These are phyloP conservation scores for Tenualosa thibaudeaui DNA, from an alignment of 2,797 vertebrate species.

Conservation along the genomic window DNA sequence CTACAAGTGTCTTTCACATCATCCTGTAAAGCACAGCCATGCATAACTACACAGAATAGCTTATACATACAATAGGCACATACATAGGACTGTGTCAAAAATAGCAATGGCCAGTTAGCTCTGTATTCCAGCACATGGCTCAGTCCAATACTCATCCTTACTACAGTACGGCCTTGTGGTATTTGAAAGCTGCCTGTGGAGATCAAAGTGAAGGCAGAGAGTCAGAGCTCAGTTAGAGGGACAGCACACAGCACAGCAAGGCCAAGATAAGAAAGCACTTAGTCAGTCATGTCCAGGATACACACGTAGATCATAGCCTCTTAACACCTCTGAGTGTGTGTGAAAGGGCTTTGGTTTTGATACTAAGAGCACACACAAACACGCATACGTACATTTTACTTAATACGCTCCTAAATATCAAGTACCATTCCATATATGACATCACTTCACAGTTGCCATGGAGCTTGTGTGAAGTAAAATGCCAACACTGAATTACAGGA, in stretches of 20 bases:
- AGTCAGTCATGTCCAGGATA: neutral
- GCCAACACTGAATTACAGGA: slow-evolving; percentile 15
- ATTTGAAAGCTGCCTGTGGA: neutral
- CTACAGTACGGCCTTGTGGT: neutral
- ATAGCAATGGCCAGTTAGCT: no score
- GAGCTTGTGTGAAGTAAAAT: slow-evolving; percentile 4
- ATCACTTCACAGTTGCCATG: slow-evolving; percentile 6
- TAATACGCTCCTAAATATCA: neutral
- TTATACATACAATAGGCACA: no score
- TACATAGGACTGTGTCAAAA: neutral
- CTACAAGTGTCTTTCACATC: neutral
- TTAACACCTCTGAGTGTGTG: neutral
- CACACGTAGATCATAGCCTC: neutral
- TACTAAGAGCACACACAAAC: neutral
- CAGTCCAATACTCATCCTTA: neutral
- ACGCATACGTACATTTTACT: neutral
- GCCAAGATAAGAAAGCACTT: neutral
- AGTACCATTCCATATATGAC: slow-evolving; percentile 14
- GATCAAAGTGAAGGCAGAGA: neutral
- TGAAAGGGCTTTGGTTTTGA: neutral
- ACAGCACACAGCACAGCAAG: neutral
- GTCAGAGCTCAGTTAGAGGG: neutral
- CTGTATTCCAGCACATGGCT: neutral
- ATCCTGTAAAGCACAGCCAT: neutral
- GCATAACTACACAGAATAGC: no score